A percentile compares a stretch with the other conserved stretches of the same genome.
These are phyloP conservation scores for Gryllus longicercus DNA, from an alignment of 2,888 invertebrate genomes.

Conservation along the genomic window DNA sequence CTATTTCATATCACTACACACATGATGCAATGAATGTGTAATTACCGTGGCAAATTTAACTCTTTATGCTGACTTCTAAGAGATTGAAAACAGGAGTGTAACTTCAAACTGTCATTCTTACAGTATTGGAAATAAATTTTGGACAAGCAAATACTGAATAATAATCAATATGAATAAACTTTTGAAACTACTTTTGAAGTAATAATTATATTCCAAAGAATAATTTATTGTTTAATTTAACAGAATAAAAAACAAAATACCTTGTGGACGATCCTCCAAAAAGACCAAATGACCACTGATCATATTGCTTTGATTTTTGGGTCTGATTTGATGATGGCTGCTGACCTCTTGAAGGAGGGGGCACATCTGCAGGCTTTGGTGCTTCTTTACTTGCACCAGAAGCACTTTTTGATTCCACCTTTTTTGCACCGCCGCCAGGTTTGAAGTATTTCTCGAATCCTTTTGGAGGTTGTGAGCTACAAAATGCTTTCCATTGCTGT, in stretches of 20 bases:
- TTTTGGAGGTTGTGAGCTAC: conserved; percentile 70
- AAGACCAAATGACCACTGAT: conserved; percentile 52
- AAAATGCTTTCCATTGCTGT: conserved; percentile 62
- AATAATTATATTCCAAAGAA: not conserved
- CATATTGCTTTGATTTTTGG: conserved; percentile 45
- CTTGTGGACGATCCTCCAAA: conserved; percentile 46
- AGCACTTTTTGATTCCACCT: conserved; percentile 45
- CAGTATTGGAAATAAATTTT: not conserved
- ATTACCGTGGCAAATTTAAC: no score
- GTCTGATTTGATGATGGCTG: conserved; percentile 47
- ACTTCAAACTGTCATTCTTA: not conserved
- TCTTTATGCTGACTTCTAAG: no score
- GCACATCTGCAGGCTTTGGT: conserved; percentile 40
- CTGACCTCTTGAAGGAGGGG: conserved; percentile 32
- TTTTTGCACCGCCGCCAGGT: conserved; percentile 52
- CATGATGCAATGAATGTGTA: no score
- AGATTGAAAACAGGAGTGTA: no score
- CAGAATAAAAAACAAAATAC: not conserved
- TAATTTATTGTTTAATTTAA: not conserved
- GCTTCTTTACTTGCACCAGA: conserved; percentile 41
- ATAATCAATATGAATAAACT: no score
- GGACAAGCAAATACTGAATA: no score
- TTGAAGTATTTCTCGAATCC: conserved; percentile 92
- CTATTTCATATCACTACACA: no score
- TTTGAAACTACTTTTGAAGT: not conserved